These are phyloP conservation scores for Cataglyphis rosenhaueri DNA, from an alignment of 2,888 invertebrate species.

Conservation along the genomic window DNA sequence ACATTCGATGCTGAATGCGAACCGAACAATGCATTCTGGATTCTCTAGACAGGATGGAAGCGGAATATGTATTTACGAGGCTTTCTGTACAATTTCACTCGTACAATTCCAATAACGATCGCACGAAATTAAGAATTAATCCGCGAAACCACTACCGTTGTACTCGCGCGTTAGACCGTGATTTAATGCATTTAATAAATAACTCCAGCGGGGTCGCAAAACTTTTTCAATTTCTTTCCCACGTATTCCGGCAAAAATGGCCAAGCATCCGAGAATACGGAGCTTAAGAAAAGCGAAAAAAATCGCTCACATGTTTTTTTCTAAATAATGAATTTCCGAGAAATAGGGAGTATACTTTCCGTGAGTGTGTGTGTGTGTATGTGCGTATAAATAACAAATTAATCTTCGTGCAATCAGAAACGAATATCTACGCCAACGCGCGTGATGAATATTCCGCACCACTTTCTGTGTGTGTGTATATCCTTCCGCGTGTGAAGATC, in stretches of 20 bases:
- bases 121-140: conserved; percentile 52
- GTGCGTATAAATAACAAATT: conserved; percentile 31
- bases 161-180: neutral
- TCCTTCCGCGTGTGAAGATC: conserved; percentile 69
- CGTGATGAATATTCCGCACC: conserved; percentile 33
- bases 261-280: conserved; percentile 17
- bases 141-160: conserved; percentile 21
- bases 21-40: conserved; percentile 12
- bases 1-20: conserved; percentile 1
- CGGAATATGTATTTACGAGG: conserved; percentile 9
- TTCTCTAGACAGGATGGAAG: neutral
- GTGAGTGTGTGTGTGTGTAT: neutral
- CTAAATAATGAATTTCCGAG: conserved; percentile 17
- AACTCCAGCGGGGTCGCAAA: neutral
- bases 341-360: conserved; percentile 18
- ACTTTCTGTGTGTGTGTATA: conserved; percentile 10
- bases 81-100: conserved; percentile 43
- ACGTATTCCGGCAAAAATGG: conserved; percentile 24
- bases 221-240: conserved; percentile 25
- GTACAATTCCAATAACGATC: conserved; percentile 37
- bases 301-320: neutral
- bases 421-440: conserved; percentile 43
- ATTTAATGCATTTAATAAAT: conserved; percentile 13
- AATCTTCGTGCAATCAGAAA: conserved; percentile 33
- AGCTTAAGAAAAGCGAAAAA: neutral